Evolutionary conservation across 2,113 vertebrate genomes (phyloP).

Genomic region (Hymenochirus boettgeri): DNA sequence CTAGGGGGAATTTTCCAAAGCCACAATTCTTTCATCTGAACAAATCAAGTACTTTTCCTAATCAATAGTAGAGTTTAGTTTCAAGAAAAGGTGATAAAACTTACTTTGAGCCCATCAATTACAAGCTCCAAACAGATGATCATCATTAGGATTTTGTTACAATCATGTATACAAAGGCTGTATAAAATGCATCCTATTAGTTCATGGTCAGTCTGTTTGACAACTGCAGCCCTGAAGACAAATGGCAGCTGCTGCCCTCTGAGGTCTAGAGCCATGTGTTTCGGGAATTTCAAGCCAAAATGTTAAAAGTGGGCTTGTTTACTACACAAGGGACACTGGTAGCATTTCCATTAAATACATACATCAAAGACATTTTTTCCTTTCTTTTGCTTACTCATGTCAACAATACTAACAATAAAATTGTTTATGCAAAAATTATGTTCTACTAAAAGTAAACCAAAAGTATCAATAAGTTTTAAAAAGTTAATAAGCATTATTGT

Average conservation of each 20-base stretch:
- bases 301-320: slow-evolving; percentile 66
- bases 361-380: slow-evolving; percentile 66
- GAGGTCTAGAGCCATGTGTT: slow-evolving; percentile 74
- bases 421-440: too few relatives aligned
- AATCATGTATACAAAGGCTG: slow-evolving; percentile 48
- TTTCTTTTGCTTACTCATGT: slow-evolving; percentile 34
- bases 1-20: slow-evolving; percentile 22
- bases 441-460: too few relatives aligned
- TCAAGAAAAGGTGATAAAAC: slow-evolving; percentile 61
- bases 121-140: slow-evolving; percentile 68
- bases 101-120: slow-evolving; percentile 59
- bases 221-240: slow-evolving; percentile 67
- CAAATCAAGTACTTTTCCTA: slow-evolving; percentile 42
- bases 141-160: slow-evolving; percentile 60
- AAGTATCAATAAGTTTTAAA: too few relatives aligned
- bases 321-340: slow-evolving; percentile 68
- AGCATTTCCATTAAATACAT: slow-evolving; percentile 57
- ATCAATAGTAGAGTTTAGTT: slow-evolving; percentile 54
- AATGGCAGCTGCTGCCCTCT: slow-evolving; percentile 75
- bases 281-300: slow-evolving; percentile 64
- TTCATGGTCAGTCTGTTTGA: slow-evolving; percentile 61
- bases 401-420: too few relatives aligned
- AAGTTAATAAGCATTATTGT: too few relatives aligned
- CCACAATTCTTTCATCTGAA: slow-evolving; percentile 37
- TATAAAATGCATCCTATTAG: slow-evolving; percentile 73